Base-by-base conservation (phyloP, 2,797 vertebrate genomes). In the Clangula hyemalis region DNA sequence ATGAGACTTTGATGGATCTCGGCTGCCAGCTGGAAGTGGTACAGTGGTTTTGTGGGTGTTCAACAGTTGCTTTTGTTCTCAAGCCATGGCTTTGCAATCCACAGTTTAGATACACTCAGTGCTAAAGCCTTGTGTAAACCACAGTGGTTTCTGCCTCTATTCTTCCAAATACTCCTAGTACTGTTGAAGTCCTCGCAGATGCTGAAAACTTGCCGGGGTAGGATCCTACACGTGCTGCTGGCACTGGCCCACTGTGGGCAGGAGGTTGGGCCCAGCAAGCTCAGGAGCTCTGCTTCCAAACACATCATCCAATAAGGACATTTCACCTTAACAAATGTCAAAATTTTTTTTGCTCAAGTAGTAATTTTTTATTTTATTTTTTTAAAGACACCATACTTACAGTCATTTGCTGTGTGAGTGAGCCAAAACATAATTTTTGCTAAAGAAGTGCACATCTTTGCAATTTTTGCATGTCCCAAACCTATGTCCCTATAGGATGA, bases 221-320 rank as follows among this genome's bases (percentile, higher is more conserved):
- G n/a, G 28, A 16, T 45, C 15, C 45, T 30, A 10, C 8, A 0
- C 2, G 8, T 10, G 39, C 39, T 19, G n/a, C 60, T 80, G 2
- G 1, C 21, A 0, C 47, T 12, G 38, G 7, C 13, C 28, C 3
- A 0, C 25, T 43, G 66, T 1, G 4, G 82, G 72, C 34, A 28
- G 45, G 39, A 43, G 30, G 27, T 13, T 60, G 91, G 75, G 4
- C 64, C 21, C 28, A 41, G 47, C 24, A 8, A 39, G 53, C 53
- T 80, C 19, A 13, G 54, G 19, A 57, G 65, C 10, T n/a, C 57
- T 21, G 3, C 8, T 61, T 56, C 73, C 36, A 54, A 38, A 30
- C 51, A 8, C 38, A 21, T 18, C 32, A 47, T 10, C 30, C 56
- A 8, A 5, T 28, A 25, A 12, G 32, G 28, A 38, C 21, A 17